Base-by-base conservation (phyloP, 1,140 invertebrate species). In the Steinernema feltiae region DNA sequence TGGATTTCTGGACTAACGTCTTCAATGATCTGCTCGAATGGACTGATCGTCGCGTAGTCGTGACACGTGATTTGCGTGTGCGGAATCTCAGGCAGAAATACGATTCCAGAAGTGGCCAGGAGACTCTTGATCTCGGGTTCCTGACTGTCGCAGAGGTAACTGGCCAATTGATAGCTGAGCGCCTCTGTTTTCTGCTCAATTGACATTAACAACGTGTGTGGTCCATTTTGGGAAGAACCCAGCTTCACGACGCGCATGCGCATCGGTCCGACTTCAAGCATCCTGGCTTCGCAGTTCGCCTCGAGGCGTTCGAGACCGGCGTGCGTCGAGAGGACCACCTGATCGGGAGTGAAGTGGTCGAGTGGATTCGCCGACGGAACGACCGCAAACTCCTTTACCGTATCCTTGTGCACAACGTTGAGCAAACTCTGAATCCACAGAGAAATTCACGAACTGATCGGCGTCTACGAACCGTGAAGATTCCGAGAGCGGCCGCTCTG, bases 31-130 rank as follows among this genome's bases (percentile, higher is more conserved):
- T 75, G 69, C n/a, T 83, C 77, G 70, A 85, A 85, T n/a, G 85
- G 85, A 3, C 77, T 75, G 48, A 85, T 77, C 2, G 85, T 82
- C 17, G 71, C 78, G 71, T 85, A 85, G 48, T 85, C 85, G 72
- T 85, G 84, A 31, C 84, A 85, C 24, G 27, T 69, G 32, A 77
- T 75, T 71, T 79, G 78, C 32, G 78, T 79, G 71, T 82, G 79
- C 29, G 85, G 85, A 32, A 85, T 85, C 63, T 85, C 76, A n/a
- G 84, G 84, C 69, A 86, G 31, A 17, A 85, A 63, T n/a, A 86
- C 41, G 17, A 85, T 32, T 0, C 80, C 85, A 1, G 83, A 85
- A 30, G 72, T 15, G 1, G 70, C 46, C 48, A 86, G 71, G 74
- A 85, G 76, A 0, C 73, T 70, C 0, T 35, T n/a, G 21, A 85